A percentile compares a stretch with the other conserved stretches of the same genome.
Conservation (phyloP, 1,140 invertebrate species). For the Ceratosolen solmsi region DNA sequence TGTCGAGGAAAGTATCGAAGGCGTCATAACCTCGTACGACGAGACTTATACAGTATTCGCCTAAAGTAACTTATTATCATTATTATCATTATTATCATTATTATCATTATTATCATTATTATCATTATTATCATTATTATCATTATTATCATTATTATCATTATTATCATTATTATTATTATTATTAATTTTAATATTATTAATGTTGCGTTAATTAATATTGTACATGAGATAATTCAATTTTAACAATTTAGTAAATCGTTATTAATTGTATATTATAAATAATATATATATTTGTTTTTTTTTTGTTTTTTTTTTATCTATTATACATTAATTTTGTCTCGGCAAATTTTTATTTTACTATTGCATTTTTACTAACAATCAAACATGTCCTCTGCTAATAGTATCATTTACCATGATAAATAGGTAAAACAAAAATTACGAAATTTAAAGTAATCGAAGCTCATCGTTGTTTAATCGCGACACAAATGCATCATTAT, state of each 20-base stretch:
- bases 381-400: conserved; percentile 30
- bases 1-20: conserved; percentile 31
- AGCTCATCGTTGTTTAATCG: too few relatives aligned
- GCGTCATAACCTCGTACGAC: conserved; percentile 25
- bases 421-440: too few relatives aligned
- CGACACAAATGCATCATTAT: too few relatives aligned
- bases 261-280: conserved; percentile 48
- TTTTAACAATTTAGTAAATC: conserved; percentile 44
- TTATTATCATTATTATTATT: conserved; percentile 29
- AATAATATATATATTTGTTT: conserved; percentile 52
- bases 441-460: too few relatives aligned
- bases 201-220: conserved; percentile 29
- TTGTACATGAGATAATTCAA: conserved; percentile 34
- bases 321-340: conserved; percentile 46
- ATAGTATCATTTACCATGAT: neutral
- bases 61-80: conserved; percentile 32
- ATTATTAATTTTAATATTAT: conserved; percentile 22
- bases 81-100: conserved; percentile 31
- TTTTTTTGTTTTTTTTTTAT: too few relatives aligned
- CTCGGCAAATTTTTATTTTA: conserved; percentile 40
- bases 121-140: conserved; percentile 39
- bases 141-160: neutral
- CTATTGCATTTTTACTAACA: conserved; percentile 39
- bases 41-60: conserved; percentile 30
- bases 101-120: conserved; percentile 28